Evolutionary conservation across 2,113 vertebrate species (phyloP).

Genomic region (Eclectus roratus): DNA sequence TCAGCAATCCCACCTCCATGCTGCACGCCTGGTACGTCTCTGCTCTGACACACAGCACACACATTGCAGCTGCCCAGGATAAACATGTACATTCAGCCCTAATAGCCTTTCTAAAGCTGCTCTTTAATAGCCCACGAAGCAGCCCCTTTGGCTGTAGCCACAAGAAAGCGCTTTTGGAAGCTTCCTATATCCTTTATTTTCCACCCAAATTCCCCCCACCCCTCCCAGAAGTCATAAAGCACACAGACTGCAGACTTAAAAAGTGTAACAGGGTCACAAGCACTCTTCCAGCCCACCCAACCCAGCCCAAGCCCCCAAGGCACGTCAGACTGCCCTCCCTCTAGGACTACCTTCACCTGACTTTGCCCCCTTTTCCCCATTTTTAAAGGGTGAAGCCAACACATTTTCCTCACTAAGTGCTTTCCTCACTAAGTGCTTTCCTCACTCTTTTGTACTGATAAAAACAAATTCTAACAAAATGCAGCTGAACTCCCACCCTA

Average conservation of each 20-base stretch:
- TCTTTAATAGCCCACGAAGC: neutral
- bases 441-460: neutral
- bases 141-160: neutral
- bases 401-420: neutral
- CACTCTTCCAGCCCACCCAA: neutral
- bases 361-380: neutral
- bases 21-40: neutral
- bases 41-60: neutral
- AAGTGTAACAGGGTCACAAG: neutral
- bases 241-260: constrained; percentile 19
- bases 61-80: constrained; percentile 19
- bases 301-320: constrained; percentile 36
- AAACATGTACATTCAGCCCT: neutral
- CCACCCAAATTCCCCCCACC: neutral
- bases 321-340: neutral
- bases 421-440: neutral
- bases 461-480: neutral
- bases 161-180: neutral
- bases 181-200: neutral
- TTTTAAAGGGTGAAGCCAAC: neutral
- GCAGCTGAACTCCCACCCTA: neutral
- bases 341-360: neutral
- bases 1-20: neutral
- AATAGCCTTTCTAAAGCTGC: neutral
- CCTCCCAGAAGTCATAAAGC: neutral